Base-by-base conservation (phyloP, 2,113 vertebrate species). In the Cryptoleucopteryx plumbea region DNA sequence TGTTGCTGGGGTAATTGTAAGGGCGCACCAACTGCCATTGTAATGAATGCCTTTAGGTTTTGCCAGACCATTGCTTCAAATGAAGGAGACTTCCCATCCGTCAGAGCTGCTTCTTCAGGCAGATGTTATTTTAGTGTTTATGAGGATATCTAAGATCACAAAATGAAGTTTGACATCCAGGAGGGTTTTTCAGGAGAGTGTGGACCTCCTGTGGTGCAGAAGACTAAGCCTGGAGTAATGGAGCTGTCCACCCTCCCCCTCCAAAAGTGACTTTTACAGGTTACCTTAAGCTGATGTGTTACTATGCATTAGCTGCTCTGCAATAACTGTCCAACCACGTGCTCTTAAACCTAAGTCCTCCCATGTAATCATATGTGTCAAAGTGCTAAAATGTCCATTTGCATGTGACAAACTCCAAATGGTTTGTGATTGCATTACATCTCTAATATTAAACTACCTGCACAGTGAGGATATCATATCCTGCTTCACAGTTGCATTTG, bases 11-110 rank as follows among this genome's bases (percentile, higher is more conserved):
- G 20, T 66, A 82, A 53, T 82, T 62, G 15, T 92, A 61, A 82
- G 43, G 61, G 75, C 0, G 2, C 20, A 55, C 42, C 65, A 94
- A 72, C 61, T 62, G 48, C 68, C 5, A 8, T 65, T 82, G 70
- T 82, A 94, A 88, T 68, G 12, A 52, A 71, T 66, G 72, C 73
- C 86, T 94, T 78, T 61, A 67, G 72, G 52, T 94, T 92, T 95
- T 94, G 58, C 47, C 65, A 94, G 65, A 86, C 52, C 29, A 29
- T 43, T 94, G 45, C 22, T 11, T 91, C 58, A 42, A 71, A 80
- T 42, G 83, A 67, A 93, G 74, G 36, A 91, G 25, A 79, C 17
- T 43, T 82, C 32, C 36, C 16, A 66, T 58, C 29, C 6, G 0
- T 82, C 78, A 73, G 58, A 91, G 53, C 55, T 90, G 50, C 59